Percentiles rank a stretch among this genome's conserved stretches.
Evolutionary conservation across 2,888 invertebrate species (phyloP).

Genomic region (Matsumyia berberina): DNA sequence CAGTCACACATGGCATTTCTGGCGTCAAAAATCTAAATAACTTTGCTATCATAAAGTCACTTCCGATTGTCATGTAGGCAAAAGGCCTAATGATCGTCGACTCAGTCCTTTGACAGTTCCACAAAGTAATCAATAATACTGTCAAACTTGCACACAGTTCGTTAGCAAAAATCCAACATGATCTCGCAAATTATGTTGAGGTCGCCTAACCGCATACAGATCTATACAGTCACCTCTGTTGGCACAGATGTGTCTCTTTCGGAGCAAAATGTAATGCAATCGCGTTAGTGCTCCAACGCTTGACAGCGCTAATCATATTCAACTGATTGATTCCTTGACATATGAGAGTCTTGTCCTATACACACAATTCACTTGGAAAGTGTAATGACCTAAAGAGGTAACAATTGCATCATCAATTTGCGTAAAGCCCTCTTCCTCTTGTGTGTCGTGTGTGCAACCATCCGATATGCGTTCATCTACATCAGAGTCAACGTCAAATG

Average conservation of each 20-base stretch:
- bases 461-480: conserved; percentile 58
- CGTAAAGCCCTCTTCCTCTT: conserved; percentile 28
- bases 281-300: conserved; percentile 2
- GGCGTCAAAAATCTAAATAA: not conserved
- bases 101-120: too few species aligned
- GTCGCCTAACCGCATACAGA: conserved; percentile 2
- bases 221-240: not conserved
- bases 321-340: conserved; percentile 56
- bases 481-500: conserved; percentile 61
- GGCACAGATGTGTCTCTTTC: conserved; percentile 9
- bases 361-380: conserved; percentile 14
- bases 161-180: not conserved
- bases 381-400: conserved; percentile 46
- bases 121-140: not conserved
- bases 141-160: not conserved
- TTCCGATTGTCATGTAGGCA: not conserved
- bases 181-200: not conserved
- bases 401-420: conserved; percentile 57
- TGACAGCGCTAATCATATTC: conserved; percentile 45
- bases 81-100: too few species aligned
- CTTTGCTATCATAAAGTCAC: not conserved
- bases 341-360: conserved; percentile 13
- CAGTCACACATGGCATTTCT: not conserved
- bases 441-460: conserved; percentile 41
- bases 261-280: conserved; percentile 29